Evolutionary conservation across 2,113 vertebrate genomes (phyloP).

Genomic region (Actenoides hombroni): DNA sequence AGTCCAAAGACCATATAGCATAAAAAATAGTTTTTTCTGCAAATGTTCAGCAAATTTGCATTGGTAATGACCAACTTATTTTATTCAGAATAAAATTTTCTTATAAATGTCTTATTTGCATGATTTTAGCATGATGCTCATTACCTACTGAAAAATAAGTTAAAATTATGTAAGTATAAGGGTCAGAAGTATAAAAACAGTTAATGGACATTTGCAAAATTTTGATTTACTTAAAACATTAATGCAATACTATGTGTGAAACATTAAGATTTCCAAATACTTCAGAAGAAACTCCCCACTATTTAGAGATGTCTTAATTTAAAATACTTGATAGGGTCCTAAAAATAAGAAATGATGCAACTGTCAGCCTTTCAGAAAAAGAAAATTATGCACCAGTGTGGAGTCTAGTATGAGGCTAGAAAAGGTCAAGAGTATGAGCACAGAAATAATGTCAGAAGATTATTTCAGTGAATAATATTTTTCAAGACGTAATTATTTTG

Average conservation of each 20-base stretch:
- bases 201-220: not conserved
- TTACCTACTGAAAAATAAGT: not conserved
- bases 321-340: not conserved
- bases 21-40: not conserved
- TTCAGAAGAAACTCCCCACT: not conserved
- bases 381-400: not conserved
- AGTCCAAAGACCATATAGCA: not conserved
- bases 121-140: not conserved
- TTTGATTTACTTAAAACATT: constrained; percentile 6
- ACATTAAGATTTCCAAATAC: not conserved
- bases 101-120: not conserved
- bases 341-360: not conserved
- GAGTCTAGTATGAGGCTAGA: not conserved
- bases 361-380: not conserved
- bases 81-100: not conserved
- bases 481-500: constrained; percentile 2
- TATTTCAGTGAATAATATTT: not conserved
- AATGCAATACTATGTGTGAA: not conserved
- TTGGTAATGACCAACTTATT: not conserved
- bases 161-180: not conserved
- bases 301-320: not conserved
- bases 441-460: not conserved
- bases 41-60: not conserved
- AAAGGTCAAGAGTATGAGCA: not conserved
- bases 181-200: not conserved